Base-by-base conservation (phyloP, 1,140 invertebrate species). In the Chlorops oryzae region DNA sequence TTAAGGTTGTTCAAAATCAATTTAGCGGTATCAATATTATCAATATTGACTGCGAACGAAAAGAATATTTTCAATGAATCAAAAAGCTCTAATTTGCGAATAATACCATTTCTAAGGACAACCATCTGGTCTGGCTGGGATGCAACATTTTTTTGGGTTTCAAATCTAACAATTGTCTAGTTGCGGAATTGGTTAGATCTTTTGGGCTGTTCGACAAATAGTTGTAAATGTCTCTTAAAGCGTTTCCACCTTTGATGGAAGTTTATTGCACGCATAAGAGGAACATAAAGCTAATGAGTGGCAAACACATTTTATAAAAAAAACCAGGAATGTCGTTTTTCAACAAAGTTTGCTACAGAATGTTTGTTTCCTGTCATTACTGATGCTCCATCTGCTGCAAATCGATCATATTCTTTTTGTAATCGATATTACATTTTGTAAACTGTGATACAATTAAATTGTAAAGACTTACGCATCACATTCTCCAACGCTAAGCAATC, bases 381-480 rank as follows among this genome's bases (percentile, higher is more conserved):
- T 39, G 62, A 71, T 10, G 69, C 58, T 0, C 63, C 63, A 55
- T 73, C 72, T 49, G 67, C 51, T 37, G 61, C 67, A 61, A 72
- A 74, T 5, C 65, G 43, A 70, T 52, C 46, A 72, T 52, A 51
- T 73, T 67, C 49, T 56, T 15, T 56, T 65, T 62, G 45, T 59
- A 67, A 5, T 62, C 63, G 65, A 72, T 69, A 52, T 65, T 52
- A 28, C 65, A 42, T 34, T 60, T 34, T 24, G 52, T 38, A 55
- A 73, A 66, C 58, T 58, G 63, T 50, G 28, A 32, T 32, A 32
- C 28, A 9, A 32, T 9, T 7, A 9, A 7, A 32, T 32, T 32
- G 28, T 32, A n/a, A 7, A 32, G n/a, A 32, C n/a, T n/a, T 9
- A n/a, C 7, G 28, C 28, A 32, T 7, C n/a, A n/a, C 28, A 9